Evolutionary conservation across 2,113 vertebrate species (phyloP), one percentile per base, ranked within the genome.

Genomic region (Glaucidium brasilianum): DNA sequence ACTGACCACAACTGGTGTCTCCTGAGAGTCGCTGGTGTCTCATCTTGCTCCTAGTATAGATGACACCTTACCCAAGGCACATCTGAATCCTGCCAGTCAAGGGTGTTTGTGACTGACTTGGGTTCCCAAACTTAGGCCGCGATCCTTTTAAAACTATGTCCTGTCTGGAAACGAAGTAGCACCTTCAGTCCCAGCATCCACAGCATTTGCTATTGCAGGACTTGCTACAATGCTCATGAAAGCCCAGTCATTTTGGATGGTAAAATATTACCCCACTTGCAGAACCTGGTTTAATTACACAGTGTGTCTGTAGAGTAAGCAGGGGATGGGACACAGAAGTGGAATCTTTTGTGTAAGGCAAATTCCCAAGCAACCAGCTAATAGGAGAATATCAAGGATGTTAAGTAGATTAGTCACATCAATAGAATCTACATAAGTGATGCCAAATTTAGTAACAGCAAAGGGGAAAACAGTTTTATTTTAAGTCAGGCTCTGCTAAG

Each of bases 401-500:
- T 78, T 93, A 96, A 96, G 95, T 73, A 97, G 96, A 97, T 95
- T 96, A 98, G 97, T 92, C 94, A 89, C 90, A 87, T 88, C 95
- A 90, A 96, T 93, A 92, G 96, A 97, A 97, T 94, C 95, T 95
- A 96, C 84, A 88, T 91, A 94, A 90, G 71, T 29, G 85, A 95
- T 85, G 93, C 94, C 85, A 92, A 89, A 94, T 97, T 97, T 97
- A 97, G 94, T 91, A 96, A 76, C 30, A 32, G 93, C 52, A 35
- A 79, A 77, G 62, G 45, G 71, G 85, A 95, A 92, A 92, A 81
- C 88, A 62, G 78, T 94, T 90, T 95, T 97, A 95, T 96, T 97
- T 94, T 91, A 92, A 97, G 91, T 83, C 71, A 94, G 85, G 71
- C 81, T 93, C 64, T 52, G 37, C 91, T 55, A 20, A 93, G 41